Evolutionary conservation across 1,140 invertebrate species (phyloP), one percentile per base, ranked within the genome.

Genomic region (Lepidostoma basale): DNA sequence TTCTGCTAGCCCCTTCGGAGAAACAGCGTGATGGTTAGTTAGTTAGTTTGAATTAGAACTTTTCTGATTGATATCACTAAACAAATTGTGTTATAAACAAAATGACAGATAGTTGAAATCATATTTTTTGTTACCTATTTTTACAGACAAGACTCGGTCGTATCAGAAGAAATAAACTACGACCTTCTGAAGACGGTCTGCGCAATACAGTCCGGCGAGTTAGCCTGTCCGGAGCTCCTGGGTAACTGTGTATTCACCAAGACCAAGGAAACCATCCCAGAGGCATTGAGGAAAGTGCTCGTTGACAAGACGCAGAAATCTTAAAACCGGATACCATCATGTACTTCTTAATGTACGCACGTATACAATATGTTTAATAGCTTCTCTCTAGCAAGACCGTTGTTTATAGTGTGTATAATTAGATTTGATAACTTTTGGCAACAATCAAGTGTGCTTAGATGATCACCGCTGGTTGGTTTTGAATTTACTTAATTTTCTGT

Each of bases 151-250:
- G 97, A 99, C 81, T 97, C 97, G 0, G 84, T 91, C 42, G 92
- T 99, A 3, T 87, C 86, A 2, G 93, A 98, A 72, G 82, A 85
- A 65, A 97, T 98, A 56, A 95, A 95, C 76, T 99, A 98, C 77
- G 98, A 99, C 83, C 81, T 99, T 25, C 76, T 99, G 42, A 90
- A 89, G 74, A 89, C 87, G 28, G 87, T 92, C 20, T 81, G 90
- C 74, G 83, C 84, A 18, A 92, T 97, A 22, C 89, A 92, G 77
- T 84, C 85, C 45, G 92, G 92, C 14, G 82, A 85, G 54, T 77
- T 89, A 18, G 77, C 88, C 1, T 93, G 92, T 78, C 90, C 92
- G 5, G 88, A 90, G 68, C 83, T 96, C 60, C 80, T 94, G 3
- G 93, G 93, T 25, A 85, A 85, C 58, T 88, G 85, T 74, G 85